Evolutionary conservation across 2,113 vertebrate genomes (phyloP).

Genomic region (Myrmecophaga tridactyla): DNA sequence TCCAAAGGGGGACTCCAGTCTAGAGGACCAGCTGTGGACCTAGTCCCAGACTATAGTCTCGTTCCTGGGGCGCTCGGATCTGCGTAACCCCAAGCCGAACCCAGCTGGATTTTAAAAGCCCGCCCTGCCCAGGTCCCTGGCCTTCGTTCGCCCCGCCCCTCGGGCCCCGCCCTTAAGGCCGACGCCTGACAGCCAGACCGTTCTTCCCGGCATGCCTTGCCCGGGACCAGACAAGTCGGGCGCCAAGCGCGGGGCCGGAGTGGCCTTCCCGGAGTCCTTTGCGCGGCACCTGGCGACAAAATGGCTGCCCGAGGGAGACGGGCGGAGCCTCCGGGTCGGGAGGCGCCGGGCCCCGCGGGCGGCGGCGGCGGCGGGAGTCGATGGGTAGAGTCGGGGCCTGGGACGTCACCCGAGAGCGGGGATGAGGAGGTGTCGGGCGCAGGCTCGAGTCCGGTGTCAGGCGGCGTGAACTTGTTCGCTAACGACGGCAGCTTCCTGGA

Average conservation of each 20-base stretch:
- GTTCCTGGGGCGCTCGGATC: background rate
- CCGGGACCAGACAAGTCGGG: slow-evolving; percentile 26
- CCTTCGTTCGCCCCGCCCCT: background rate
- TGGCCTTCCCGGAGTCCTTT: slow-evolving; percentile 72
- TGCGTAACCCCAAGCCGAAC: fast-evolving
- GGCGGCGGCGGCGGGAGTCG: slow-evolving; percentile 68
- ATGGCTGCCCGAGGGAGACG: slow-evolving; percentile 82
- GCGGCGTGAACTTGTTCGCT: slow-evolving; percentile 91
- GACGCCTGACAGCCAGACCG: background rate
- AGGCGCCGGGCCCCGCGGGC: slow-evolving; percentile 69
- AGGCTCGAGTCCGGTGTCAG: slow-evolving; percentile 66
- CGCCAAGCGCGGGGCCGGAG: slow-evolving; percentile 58
- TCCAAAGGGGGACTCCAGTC: background rate
- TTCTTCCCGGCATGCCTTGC: slow-evolving; percentile 72
- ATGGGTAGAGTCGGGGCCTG: slow-evolving; percentile 68
- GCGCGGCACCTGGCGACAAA: slow-evolving; percentile 75
- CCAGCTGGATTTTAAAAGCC: background rate
- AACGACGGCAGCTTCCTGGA: slow-evolving; percentile 98
- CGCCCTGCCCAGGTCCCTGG: fast-evolving
- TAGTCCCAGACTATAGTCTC: background rate
- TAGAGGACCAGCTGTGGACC: background rate
- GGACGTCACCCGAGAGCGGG: slow-evolving; percentile 73
- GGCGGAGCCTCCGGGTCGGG: slow-evolving; percentile 74
- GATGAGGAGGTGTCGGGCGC: slow-evolving; percentile 67
- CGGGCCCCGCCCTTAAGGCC: background rate